A percentile compares a stretch with the other conserved stretches of the same genome.
Evolutionary conservation across 1,140 invertebrate genomes (phyloP).

Genomic region (Macrotrachela quadricornifera): DNA sequence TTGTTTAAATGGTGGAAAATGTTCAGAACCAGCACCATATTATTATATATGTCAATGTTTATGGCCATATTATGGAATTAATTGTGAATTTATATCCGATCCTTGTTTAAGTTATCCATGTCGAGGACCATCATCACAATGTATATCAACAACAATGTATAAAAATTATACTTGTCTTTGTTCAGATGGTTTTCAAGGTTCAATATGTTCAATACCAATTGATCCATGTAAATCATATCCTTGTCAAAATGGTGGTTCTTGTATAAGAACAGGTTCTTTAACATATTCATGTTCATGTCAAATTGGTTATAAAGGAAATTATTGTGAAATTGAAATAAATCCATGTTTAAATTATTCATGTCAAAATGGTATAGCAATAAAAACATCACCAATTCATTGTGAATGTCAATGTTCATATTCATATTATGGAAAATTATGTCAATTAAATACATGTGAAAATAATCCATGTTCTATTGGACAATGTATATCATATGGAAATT

Average conservation of each 20-base stretch:
- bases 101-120: no score
- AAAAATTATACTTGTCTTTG: not conserved
- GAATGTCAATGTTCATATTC: not conserved
- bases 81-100: not conserved
- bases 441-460: not conserved
- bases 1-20: conserved; percentile 41
- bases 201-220: not conserved
- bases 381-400: conserved; percentile 19
- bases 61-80: not conserved
- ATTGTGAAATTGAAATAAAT: conserved; percentile 3
- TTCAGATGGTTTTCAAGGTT: not conserved
- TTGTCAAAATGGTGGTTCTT: conserved; percentile 68
- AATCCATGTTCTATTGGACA: not conserved
- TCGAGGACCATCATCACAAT: no score
- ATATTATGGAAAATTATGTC: not conserved
- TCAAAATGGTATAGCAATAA: conserved; percentile 23
- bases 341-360: conserved; percentile 1
- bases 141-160: no score
- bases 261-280: conserved; percentile 57
- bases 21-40: conserved; percentile 24
- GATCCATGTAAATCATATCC: conserved; percentile 10
- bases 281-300: conserved; percentile 17
- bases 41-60: not conserved
- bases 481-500: not conserved
- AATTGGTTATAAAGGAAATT: conserved; percentile 27